Percentiles rank a stretch among this genome's conserved stretches.
Conservation (phyloP, 2,888 invertebrate species). For the Adelognathus sp. region DNA sequence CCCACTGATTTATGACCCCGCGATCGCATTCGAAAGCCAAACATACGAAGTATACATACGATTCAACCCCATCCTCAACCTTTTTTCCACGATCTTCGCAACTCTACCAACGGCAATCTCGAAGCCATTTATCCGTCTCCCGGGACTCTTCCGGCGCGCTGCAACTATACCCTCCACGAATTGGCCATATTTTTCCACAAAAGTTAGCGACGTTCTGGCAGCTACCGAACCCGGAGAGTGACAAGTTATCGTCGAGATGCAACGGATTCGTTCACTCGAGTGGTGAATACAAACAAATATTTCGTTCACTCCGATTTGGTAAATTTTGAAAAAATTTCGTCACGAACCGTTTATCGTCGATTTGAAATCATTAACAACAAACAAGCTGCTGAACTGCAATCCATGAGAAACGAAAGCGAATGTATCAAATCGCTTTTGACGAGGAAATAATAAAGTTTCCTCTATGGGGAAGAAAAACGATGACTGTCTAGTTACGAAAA, state of each 20-base stretch:
- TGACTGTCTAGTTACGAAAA: no score
- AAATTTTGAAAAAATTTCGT: not conserved
- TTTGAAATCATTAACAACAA: no score
- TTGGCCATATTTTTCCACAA: constrained; percentile 57
- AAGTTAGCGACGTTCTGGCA: not conserved
- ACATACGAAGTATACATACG: constrained; percentile 45
- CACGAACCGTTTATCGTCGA: no score
- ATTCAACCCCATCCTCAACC: constrained; percentile 28
- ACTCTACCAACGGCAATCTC: constrained; percentile 63
- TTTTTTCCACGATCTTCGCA: constrained; percentile 64
- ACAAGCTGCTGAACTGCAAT: no score
- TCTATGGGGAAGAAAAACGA: no score
- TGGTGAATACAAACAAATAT: not conserved
- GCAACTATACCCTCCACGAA: not conserved
- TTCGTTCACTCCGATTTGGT: not conserved
- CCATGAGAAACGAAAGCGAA: no score
- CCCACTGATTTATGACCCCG: constrained; percentile 69
- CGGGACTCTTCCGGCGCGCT: not conserved
- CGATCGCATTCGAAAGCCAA: constrained; percentile 71
- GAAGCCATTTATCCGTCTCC: constrained; percentile 64
- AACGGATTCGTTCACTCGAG: not conserved
- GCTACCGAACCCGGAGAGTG: not conserved
- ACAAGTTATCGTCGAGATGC: not conserved
- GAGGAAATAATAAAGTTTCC: no score
- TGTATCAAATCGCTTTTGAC: no score